phyloP scores from a whole-genome alignment of 1,140 invertebrate genomes.

The Formica selysi region DNA sequence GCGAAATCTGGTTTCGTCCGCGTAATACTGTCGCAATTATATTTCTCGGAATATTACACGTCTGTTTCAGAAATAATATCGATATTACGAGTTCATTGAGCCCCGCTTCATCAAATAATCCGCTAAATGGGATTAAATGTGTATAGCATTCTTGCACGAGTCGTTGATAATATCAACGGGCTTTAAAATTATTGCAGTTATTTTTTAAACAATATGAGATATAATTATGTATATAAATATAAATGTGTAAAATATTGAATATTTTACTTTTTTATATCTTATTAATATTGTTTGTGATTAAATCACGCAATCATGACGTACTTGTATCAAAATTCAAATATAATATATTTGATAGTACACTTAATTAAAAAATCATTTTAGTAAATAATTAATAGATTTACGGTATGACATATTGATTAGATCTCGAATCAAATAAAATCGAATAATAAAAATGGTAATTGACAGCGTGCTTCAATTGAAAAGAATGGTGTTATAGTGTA shows the following conservation, averaged over 20 bases:
- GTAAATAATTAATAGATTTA: not conserved
- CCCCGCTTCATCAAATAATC: not conserved
- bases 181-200: not conserved
- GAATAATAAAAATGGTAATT: not conserved
- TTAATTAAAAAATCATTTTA: no score
- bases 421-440: not conserved
- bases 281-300: not conserved
- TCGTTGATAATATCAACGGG: not conserved
- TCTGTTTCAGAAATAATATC: not conserved
- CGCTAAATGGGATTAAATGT: conserved; percentile 11
- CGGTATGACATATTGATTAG: not conserved
- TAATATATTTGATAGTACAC: no score
- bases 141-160: not conserved
- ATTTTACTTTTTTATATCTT: not conserved
- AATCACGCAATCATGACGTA: not conserved
- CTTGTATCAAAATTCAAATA: not conserved
- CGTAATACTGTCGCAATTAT: conserved; percentile 34
- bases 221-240: not conserved
- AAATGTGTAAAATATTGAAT: not conserved
- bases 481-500: conserved; percentile 64
- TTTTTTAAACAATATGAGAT: not conserved
- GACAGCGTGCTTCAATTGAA: conserved; percentile 16
- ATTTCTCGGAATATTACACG: conserved; percentile 11
- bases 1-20: conserved; percentile 4
- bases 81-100: conserved; percentile 18